Evolutionary conservation across 2,797 vertebrate genomes (phyloP), one percentile per base, ranked within the genome.

Genomic region (Hemitrygon akajei): DNA sequence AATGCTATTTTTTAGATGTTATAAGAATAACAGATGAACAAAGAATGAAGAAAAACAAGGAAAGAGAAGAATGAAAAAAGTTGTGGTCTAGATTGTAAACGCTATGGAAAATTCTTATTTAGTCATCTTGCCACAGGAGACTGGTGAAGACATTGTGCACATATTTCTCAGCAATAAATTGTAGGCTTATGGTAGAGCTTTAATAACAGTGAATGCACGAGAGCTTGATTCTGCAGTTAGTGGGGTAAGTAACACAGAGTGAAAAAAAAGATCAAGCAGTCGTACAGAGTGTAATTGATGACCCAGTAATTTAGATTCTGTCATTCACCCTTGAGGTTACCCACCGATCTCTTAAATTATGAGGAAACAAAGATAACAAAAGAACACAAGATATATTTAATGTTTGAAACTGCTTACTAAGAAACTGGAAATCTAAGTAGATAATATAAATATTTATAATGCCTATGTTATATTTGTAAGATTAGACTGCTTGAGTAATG

Each of bases 111-210:
- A 47, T 27, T 94, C 96, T 95, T 95, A 95, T 95, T 95, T 95
- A 95, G 94, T 94, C 93, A 94, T 94, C 94, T 93, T 95, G 94
- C 94, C 94, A 89, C 16, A 93, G 25, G 7, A 76, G 77, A 37
- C 94, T 94, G 93, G 94, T 93, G 95, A 95, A 96, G 91, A 92
- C 94, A 94, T 94, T 95, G 75, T 94, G 94, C 95, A 95, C 94
- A 95, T 94, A 95, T 95, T 96, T 95, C 94, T 94, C 94, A 94
- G 95, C 93, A 56, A 47, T 71, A 93, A 73, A 76, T 75, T 75
- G 69, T 27, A 93, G 25, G 56, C 69, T 37, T 93, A 69, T 12
- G 71, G 71, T 76, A n/a, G 0, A 18, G 71, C 91, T 93, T 75
- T 93, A 93, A 93, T 93, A 6, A 34, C 1, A 75, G 34, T 92